Conservation (phyloP, 2,797 vertebrate species). For the Tarsius wallacei region DNA sequence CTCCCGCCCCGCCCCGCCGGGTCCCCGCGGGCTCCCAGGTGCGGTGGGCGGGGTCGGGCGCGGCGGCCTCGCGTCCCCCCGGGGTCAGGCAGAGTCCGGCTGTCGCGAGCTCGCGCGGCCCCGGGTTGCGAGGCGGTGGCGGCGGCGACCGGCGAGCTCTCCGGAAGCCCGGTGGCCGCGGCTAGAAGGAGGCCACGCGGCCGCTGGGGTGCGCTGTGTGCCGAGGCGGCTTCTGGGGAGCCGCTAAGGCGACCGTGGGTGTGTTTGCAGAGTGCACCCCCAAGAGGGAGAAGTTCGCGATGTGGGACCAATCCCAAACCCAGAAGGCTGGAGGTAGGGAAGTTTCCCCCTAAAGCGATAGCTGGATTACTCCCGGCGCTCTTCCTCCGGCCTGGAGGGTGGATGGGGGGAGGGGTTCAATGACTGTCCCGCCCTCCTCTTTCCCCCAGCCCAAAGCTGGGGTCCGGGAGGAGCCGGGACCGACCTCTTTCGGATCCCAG, state of each 20-base stretch:
- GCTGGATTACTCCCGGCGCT: not conserved
- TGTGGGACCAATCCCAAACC: not conserved
- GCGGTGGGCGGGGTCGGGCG: slow-evolving; percentile 6
- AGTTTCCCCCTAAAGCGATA: not conserved
- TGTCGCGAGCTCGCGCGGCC: not conserved
- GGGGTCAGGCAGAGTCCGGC: not conserved
- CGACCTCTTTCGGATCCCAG: not conserved
- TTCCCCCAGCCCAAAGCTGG: not conserved
- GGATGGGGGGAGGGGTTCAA: not conserved
- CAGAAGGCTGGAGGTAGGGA: not conserved
- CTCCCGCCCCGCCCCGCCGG: not conserved
- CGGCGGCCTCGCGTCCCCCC: not conserved
- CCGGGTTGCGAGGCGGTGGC: not conserved
- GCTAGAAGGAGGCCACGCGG: not conserved
- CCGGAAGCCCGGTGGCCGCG: slow-evolving; percentile 57
- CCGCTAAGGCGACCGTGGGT: not conserved
- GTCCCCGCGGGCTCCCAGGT: slow-evolving; percentile 57
- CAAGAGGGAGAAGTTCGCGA: not conserved
- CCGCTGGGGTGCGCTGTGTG: slow-evolving; percentile 85
- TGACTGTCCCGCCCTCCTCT: not conserved
- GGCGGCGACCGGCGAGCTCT: not conserved
- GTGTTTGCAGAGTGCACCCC: not conserved
- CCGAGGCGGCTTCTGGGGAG: not conserved
- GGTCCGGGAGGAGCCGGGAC: not conserved
- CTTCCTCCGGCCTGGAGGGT: not conserved